These are phyloP conservation scores for Phaedon cochleariae DNA, from an alignment of 2,888 invertebrate genomes.

Conservation along the genomic window DNA sequence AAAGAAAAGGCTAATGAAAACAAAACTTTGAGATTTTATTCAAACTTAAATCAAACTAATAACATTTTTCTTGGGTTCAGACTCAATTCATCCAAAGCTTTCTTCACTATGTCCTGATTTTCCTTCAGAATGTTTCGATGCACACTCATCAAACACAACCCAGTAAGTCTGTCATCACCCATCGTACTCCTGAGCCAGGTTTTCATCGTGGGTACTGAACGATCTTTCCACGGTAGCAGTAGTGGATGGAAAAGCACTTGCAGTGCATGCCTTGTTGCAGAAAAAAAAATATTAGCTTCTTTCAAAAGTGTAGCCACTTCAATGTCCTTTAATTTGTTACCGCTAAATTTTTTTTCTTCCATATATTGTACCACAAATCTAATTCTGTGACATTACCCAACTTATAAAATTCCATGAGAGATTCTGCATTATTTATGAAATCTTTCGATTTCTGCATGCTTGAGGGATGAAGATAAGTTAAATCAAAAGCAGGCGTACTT, in stretches of 20 bases:
- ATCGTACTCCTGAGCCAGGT: constrained; percentile 1
- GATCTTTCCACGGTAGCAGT: too few relatives aligned
- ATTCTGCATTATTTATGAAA: neutral
- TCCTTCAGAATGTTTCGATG: neutral
- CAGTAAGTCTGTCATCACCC: neutral
- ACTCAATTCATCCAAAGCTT: neutral
- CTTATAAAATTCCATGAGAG: constrained; percentile 14
- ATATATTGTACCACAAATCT: constrained; percentile 17
- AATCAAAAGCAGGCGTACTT: neutral
- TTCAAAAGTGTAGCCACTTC: neutral
- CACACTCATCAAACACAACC: neutral
- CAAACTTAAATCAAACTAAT: neutral
- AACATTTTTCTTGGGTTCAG: neutral
- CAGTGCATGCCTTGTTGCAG: neutral
- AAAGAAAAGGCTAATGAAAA: too few relatives aligned
- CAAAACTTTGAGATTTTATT: too few relatives aligned
- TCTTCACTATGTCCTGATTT: neutral
- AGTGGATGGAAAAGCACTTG: constrained; percentile 6
- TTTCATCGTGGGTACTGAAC: neutral
- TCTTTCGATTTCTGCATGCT: too few relatives aligned
- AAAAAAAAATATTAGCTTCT: constrained; percentile 6
- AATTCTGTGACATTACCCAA: constrained; percentile 20
- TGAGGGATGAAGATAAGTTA: too few relatives aligned
- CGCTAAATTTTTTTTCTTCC: constrained; percentile 9
- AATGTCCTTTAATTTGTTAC: constrained; percentile 18